Evolutionary conservation across 2,113 vertebrate species (phyloP), one percentile per base, ranked within the genome.

Genomic region (Osmerus mordax): DNA sequence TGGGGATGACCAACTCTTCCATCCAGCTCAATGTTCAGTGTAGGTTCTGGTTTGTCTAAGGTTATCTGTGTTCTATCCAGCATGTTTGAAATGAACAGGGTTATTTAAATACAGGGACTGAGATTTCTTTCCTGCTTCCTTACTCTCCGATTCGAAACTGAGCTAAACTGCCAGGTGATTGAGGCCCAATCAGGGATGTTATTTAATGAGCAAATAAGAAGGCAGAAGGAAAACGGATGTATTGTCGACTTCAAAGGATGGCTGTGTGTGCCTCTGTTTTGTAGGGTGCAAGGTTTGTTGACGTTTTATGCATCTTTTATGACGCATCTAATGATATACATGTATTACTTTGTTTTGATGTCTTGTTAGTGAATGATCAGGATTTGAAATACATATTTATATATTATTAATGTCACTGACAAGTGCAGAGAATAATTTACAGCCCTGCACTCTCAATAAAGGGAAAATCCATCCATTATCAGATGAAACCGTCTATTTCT

Each of bases 1-100:
- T 99, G 88, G 97, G 97, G 67, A 98, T 98, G 96, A 96, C 92
- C 86, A 98, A 98, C 68, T 93, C 94, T 74, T 97, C 95, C 1
- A 94, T 98, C 52, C 94, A 95, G 81, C 94, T 99, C 83, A 94
- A 93, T 0, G 95, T 99, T 41, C 95, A 96, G 84, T 98, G 97
- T 99, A 89, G 94, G 97, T 95, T 21, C 16, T 9, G 4, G 5
- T 18, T 56, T 18, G 4, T 18, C 55, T 56, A 1, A 5, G 7
- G 16, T 18, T 56, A n/a, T 56, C 6, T 56, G 55, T 18, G 55
- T 36, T 4, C 4, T 36, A 36, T 36, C 32, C 41, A 47, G 41
- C 41, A 47, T 47, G 41, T 47, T 47, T 47, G 9, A 47, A 12
- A 12, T 11, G 41, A 47, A 47, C 7, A 9, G 7, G 41, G 9